Evolutionary conservation across 2,113 vertebrate genomes (phyloP), one percentile per base, ranked within the genome.

Genomic region (Pantherophis guttatus): DNA sequence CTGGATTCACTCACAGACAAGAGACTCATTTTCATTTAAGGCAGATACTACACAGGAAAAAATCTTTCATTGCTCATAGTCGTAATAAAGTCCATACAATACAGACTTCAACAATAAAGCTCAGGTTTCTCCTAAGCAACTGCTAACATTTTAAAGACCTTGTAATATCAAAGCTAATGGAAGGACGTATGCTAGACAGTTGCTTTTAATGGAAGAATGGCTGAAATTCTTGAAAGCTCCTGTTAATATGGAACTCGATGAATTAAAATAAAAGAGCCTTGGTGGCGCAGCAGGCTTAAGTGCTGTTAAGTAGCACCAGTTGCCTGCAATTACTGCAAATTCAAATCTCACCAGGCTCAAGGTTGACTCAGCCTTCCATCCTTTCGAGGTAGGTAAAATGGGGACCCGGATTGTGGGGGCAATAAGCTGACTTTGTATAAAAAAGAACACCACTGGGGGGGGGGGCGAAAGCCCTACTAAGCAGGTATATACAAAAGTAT

Each of bases 151-250:
- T 62, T 88, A 58, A 91, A 48, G 59, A 48, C 50, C 59, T 9
- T 0, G 48, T 85, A 88, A 39, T 10, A 24, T 87, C 55, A 89
- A 57, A 33, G 89, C 3, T 3, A n/a, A 23, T 5, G 9, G 17
- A 53, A 75, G 81, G 91, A 90, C 86, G n/a, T 87, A 11, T 93
- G 50, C 88, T 13, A 39, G 48, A 8, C 2, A 50, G 90, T 24
- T 92, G 2, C 29, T 93, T 8, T 8, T 0, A 8, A 0, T 0
- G 10, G 26, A 52, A 59, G 44, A 55, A 7, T 0, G 1, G 0
- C 44, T 91, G 50, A 0, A 0, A 90, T 26, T 93, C 3, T 86
- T 93, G 65, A 70, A 70, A 70, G 44, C 21, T 75, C 48, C 50
- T 29, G 24, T 57, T 91, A 90, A 33, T 54, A 85, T 92, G 11